A percentile compares a stretch with the other conserved stretches of the same genome.
Evolutionary conservation across 2,888 invertebrate genomes (phyloP).

Genomic region (Hypena proboscidalis): DNA sequence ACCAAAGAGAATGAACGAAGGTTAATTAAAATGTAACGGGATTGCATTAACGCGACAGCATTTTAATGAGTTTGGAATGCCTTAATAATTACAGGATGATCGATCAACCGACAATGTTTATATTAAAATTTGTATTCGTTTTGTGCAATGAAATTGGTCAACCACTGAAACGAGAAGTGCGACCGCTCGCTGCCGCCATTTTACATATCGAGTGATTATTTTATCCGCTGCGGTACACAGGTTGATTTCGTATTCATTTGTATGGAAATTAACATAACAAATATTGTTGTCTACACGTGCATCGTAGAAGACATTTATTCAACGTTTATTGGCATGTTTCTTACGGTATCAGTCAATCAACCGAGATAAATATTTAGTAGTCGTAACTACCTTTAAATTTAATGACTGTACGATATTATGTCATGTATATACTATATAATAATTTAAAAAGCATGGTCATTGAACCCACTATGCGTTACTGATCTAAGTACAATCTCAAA

Average conservation of each 20-base stretch:
- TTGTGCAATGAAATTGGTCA: slow-evolving; percentile 65
- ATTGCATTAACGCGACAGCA: slow-evolving; percentile 24
- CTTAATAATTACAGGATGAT: slow-evolving; percentile 54
- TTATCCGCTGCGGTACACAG: slow-evolving; percentile 54
- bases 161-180: slow-evolving; percentile 63
- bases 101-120: slow-evolving; percentile 62
- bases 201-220: slow-evolving; percentile 74
- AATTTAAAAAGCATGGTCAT: too few species aligned
- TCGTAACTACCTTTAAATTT: too few species aligned
- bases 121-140: slow-evolving; percentile 69
- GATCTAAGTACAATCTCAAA: too few species aligned
- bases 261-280: slow-evolving; percentile 56
- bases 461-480: too few species aligned
- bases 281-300: slow-evolving; percentile 33
- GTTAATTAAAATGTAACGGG: neutral
- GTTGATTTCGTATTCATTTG: slow-evolving; percentile 66
- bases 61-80: slow-evolving; percentile 32
- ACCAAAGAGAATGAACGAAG: neutral
- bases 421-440: neutral
- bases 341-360: too few species aligned
- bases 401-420: too few species aligned
- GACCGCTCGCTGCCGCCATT: slow-evolving; percentile 49
- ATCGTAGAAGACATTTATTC: slow-evolving; percentile 31
- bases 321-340: neutral
- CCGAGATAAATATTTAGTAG: neutral